These are phyloP conservation scores for Hylyphantes graminicola DNA, from an alignment of 1,140 invertebrate genomes.

Conservation along the genomic window DNA sequence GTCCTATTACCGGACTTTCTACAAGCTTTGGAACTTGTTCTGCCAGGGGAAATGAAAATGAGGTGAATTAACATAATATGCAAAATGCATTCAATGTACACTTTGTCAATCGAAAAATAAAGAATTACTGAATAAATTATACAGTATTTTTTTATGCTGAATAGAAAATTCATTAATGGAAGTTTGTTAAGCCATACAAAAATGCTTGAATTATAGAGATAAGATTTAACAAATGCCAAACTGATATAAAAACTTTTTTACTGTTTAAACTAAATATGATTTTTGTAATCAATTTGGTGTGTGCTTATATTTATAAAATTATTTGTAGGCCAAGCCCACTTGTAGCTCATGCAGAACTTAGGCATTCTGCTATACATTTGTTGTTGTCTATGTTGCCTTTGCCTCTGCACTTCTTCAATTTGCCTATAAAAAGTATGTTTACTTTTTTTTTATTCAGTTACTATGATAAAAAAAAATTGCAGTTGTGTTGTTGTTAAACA, in stretches of 20 bases:
- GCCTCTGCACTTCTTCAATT: conserved; percentile 84
- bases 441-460: not conserved
- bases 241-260: no score
- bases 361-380: conserved; percentile 89
- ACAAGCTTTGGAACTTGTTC: conserved; percentile 85
- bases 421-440: conserved; percentile 72
- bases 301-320: not conserved
- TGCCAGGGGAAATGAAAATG: conserved; percentile 59
- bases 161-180: no score
- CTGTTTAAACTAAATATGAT: no score
- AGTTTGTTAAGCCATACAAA: no score
- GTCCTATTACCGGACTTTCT: conserved; percentile 90
- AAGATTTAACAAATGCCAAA: no score
- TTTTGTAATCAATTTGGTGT: no score
- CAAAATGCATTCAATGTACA: not conserved
- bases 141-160: no score
- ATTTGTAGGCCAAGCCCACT: conserved; percentile 29
- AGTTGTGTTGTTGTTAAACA: not conserved
- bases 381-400: conserved; percentile 88
- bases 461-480: not conserved
- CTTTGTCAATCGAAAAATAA: no score
- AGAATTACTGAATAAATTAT: no score
- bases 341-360: conserved; percentile 76
- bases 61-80: not conserved
- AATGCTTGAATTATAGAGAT: no score